Evolutionary conservation across 2,113 vertebrate species (phyloP).

Genomic region (Penelope pileata): DNA sequence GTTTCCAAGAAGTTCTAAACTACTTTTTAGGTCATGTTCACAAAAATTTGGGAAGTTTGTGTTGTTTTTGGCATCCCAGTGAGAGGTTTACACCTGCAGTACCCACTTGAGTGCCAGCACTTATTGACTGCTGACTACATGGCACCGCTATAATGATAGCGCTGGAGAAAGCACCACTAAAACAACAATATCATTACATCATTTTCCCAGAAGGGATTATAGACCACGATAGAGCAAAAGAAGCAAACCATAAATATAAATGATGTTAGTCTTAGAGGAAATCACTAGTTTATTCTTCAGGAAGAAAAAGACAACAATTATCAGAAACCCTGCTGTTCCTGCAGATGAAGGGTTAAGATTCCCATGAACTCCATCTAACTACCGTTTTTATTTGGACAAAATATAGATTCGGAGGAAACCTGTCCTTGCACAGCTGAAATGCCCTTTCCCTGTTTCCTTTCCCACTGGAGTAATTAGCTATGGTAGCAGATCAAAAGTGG

Average conservation of each 20-base stretch:
- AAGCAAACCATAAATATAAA: neutral
- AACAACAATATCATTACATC: neutral
- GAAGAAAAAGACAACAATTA: neutral
- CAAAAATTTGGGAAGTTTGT: neutral
- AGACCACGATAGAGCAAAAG: neutral
- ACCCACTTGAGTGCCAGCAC: neutral
- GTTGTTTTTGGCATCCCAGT: neutral
- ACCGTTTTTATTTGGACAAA: slow-evolving; percentile 32
- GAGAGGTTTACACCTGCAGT: neutral
- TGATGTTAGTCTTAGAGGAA: neutral
- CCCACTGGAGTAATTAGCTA: slow-evolving; percentile 55
- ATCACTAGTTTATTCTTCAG: neutral
- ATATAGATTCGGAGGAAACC: slow-evolving; percentile 30
- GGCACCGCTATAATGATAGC: neutral
- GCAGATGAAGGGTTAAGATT: slow-evolving; percentile 23
- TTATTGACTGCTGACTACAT: neutral
- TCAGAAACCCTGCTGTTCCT: neutral
- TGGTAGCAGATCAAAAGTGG: slow-evolving; percentile 46
- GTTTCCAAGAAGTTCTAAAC: neutral
- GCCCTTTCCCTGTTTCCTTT: slow-evolving; percentile 35
- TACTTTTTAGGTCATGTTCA: neutral
- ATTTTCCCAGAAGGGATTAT: neutral
- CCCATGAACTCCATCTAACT: neutral
- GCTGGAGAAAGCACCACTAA: neutral
- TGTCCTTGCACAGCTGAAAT: slow-evolving; percentile 41